Conservation (phyloP, 2,797 vertebrate genomes). For the Chrysocyon brachyurus region DNA sequence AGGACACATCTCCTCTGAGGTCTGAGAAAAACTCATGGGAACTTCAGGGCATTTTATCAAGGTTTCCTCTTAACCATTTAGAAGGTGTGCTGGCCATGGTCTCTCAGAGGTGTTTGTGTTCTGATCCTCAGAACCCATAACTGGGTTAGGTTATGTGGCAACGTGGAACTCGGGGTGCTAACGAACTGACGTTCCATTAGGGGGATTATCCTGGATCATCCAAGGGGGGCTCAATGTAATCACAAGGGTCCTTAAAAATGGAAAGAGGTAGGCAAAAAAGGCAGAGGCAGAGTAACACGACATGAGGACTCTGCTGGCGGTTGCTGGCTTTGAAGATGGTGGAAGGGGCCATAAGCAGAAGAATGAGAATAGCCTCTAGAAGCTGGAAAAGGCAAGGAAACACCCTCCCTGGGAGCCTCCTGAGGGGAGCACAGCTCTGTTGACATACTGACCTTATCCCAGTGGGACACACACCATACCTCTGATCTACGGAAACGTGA, state of each 20-base stretch:
- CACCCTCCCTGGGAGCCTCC: too few relatives aligned
- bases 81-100: background rate
- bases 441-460: background rate
- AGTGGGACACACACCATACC: background rate
- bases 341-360: background rate
- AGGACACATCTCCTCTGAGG: background rate
- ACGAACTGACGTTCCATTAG: background rate
- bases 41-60: background rate
- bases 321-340: background rate
- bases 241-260: background rate
- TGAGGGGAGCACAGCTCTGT: background rate
- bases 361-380: background rate
- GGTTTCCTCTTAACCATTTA: background rate
- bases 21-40: background rate
- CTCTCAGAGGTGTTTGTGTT: background rate
- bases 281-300: too few relatives aligned
- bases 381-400: background rate
- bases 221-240: accelerated
- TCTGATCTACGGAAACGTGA: background rate
- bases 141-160: background rate
- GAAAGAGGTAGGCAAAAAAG: background rate
- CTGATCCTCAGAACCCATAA: background rate
- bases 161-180: background rate
- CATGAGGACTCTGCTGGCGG: accelerated
- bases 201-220: background rate